Evolutionary conservation across 2,888 invertebrate genomes (phyloP).

Genomic region (Tineola bisselliella): DNA sequence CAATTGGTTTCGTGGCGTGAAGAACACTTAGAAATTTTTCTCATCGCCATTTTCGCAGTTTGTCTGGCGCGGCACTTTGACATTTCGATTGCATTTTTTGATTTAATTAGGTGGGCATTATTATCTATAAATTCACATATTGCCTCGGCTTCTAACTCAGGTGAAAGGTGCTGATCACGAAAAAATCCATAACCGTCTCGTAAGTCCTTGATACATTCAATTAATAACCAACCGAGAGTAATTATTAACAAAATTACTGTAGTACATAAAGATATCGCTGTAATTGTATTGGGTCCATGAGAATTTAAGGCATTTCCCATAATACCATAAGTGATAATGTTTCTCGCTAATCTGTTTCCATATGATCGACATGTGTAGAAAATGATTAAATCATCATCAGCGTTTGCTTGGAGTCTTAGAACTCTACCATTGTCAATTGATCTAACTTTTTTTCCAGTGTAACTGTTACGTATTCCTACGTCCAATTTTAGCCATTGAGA

Average conservation of each 20-base stretch:
- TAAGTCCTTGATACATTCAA: constrained; percentile 47
- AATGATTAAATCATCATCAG: constrained; percentile 41
- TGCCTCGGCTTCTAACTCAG: constrained; percentile 46
- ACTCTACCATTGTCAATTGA: constrained; percentile 44
- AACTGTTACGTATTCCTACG: constrained; percentile 25
- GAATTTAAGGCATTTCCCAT: constrained; percentile 36
- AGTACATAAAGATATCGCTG: constrained; percentile 39
- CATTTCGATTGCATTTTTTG: constrained; percentile 32
- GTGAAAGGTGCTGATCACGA: constrained; percentile 43
- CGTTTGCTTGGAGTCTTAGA: constrained; percentile 37
- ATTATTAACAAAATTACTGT: constrained; percentile 38
- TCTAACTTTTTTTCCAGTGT: constrained; percentile 29
- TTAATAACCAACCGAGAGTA: constrained; percentile 41
- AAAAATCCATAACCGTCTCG: constrained; percentile 52
- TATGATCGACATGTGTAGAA: constrained; percentile 53
- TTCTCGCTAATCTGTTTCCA: constrained; percentile 33
- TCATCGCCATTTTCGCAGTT: constrained; percentile 17
- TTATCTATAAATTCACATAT: constrained; percentile 48
- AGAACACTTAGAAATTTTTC: background rate
- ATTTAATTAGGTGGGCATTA: constrained; percentile 35
- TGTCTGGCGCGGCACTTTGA: constrained; percentile 42
- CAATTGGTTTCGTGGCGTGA: background rate
- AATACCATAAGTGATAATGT: constrained; percentile 54
- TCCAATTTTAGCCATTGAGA: constrained; percentile 50
- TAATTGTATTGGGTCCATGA: constrained; percentile 39